Evolutionary conservation across 2,113 vertebrate species (phyloP).

Genomic region (Chiloscyllium plagiosum): DNA sequence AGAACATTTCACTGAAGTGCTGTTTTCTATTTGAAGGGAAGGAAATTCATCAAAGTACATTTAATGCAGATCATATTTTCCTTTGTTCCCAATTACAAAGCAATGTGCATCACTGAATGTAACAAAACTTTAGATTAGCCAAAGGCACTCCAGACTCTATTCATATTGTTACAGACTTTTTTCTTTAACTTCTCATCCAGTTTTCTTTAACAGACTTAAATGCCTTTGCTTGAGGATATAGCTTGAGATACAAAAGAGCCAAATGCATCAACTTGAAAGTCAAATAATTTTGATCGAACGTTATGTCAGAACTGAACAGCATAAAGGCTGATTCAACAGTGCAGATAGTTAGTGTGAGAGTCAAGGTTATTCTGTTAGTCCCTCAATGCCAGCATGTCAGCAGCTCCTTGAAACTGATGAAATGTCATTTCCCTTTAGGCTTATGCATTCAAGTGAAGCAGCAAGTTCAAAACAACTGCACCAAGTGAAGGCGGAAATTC

Average conservation of each 20-base stretch:
- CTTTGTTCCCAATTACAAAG: background rate
- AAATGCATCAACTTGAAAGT: slow-evolving; percentile 6
- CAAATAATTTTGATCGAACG: background rate
- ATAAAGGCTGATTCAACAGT: background rate
- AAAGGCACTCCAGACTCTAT: background rate
- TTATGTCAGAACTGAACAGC: background rate
- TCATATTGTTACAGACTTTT: background rate
- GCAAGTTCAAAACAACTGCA: background rate
- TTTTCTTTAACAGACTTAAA: background rate
- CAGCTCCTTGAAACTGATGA: background rate
- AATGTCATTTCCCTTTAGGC: background rate
- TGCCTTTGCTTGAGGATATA: background rate
- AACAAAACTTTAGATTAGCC: background rate
- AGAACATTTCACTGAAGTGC: background rate
- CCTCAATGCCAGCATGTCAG: background rate
- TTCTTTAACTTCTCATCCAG: background rate
- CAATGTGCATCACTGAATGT: background rate
- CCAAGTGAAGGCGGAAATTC: background rate
- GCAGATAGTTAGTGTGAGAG: background rate
- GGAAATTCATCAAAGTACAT: background rate
- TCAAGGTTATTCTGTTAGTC: background rate
- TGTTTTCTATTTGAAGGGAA: background rate
- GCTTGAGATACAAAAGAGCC: background rate
- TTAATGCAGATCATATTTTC: background rate
- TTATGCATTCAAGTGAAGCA: background rate